Percentiles rank a stretch among this genome's conserved stretches.
These are phyloP conservation scores for Crossocerus cetratus DNA, from an alignment of 2,888 invertebrate species.

Conservation along the genomic window DNA sequence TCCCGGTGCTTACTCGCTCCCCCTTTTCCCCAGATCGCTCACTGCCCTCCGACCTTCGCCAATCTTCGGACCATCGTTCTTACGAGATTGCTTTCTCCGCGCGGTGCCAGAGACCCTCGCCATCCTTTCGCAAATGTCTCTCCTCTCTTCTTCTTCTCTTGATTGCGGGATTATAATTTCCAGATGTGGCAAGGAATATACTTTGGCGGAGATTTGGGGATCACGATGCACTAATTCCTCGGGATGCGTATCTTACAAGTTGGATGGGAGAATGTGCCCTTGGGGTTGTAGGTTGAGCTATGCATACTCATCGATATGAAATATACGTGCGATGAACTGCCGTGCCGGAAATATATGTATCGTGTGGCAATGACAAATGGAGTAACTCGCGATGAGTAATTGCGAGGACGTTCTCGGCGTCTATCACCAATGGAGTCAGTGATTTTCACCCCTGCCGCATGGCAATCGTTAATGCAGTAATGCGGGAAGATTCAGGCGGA, in stretches of 20 bases:
- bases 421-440: constrained; percentile 37
- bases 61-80: constrained; percentile 18
- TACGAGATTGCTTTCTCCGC: constrained; percentile 37
- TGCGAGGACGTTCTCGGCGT: neutral
- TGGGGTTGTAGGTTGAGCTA: too few species aligned
- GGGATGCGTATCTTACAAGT: too few species aligned
- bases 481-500: constrained; percentile 43
- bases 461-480: constrained; percentile 46
- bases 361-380: constrained; percentile 6
- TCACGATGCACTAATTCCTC: too few species aligned
- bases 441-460: constrained; percentile 36
- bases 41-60: constrained; percentile 2
- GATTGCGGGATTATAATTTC: neutral
- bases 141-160: neutral
- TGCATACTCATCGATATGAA: too few species aligned
- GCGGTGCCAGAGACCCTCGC: constrained; percentile 1
- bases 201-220: too few species aligned
- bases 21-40: constrained; percentile 24
- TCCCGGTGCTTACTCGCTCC: too few species aligned
- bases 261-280: too few species aligned
- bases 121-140: neutral
- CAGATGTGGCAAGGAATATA: too few species aligned
- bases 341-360: neutral
- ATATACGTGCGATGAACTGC: too few species aligned
- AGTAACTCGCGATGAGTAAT: neutral